Evolutionary conservation across 2,888 invertebrate species (phyloP).

Genomic region (Neoitamus cyanurus): DNA sequence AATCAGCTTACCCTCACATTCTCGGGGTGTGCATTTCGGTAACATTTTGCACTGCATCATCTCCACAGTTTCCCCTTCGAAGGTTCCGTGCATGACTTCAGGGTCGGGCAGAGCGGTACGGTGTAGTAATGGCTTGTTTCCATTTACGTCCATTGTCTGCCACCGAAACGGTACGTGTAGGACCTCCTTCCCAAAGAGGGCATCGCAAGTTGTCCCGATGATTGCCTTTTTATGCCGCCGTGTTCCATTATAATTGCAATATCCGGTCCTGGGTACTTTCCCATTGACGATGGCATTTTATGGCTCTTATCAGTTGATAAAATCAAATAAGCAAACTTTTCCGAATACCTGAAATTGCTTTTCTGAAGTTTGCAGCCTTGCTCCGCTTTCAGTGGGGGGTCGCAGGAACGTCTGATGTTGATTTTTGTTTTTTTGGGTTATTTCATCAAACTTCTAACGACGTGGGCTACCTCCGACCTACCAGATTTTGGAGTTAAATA

Average conservation of each 20-base stretch:
- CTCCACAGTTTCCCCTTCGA: not conserved
- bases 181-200: not conserved
- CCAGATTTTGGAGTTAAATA: constrained; percentile 9
- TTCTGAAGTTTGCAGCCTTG: not conserved
- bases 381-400: not conserved
- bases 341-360: not conserved
- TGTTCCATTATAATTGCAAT: constrained; percentile 24
- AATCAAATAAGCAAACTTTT: constrained; percentile 47
- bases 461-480: not conserved
- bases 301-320: constrained; percentile 41
- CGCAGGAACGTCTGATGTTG: not conserved
- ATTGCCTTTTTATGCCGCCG: constrained; percentile 31
- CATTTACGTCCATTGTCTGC: constrained; percentile 14
- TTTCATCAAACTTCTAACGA: constrained; percentile 9
- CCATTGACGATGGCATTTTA: constrained; percentile 27
- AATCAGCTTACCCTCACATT: not conserved
- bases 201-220: not conserved
- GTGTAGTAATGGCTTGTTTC: not conserved
- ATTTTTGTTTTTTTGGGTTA: not conserved
- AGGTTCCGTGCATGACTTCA: not conserved
- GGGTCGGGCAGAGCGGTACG: not conserved
- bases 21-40: not conserved
- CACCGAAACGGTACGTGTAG: not conserved
- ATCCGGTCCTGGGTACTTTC: constrained; percentile 13
- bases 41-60: not conserved